Percentiles rank a stretch among this genome's conserved stretches.
These are phyloP conservation scores for Conomelus anceps DNA, from an alignment of 2,888 invertebrate genomes.

Conservation along the genomic window DNA sequence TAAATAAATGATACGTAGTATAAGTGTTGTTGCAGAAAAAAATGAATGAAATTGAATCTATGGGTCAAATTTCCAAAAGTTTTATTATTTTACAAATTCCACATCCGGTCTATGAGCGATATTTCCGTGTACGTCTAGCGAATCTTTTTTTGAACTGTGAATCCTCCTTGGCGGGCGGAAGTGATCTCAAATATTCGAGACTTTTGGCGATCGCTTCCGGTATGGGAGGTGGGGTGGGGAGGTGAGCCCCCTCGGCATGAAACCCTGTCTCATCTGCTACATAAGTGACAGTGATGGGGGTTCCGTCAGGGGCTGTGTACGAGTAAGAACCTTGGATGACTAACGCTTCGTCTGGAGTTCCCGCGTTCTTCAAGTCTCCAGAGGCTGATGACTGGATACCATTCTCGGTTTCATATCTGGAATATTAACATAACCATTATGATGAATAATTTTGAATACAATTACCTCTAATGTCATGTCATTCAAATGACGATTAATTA, in stretches of 20 bases:
- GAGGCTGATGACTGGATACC: slow-evolving; percentile 44
- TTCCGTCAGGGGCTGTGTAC: slow-evolving; percentile 61
- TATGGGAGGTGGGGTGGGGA: slow-evolving; percentile 42
- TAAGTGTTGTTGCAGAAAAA: no score
- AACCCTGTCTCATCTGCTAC: slow-evolving; percentile 63
- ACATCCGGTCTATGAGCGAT: neutral
- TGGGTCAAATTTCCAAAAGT: neutral
- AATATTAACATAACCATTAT: neutral
- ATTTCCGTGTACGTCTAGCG: neutral
- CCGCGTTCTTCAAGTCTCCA: slow-evolving; percentile 50
- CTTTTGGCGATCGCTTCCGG: slow-evolving; percentile 42
- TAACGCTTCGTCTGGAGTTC: slow-evolving; percentile 44
- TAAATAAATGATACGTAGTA: no score
- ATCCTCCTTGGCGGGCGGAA: slow-evolving; percentile 48
- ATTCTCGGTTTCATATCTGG: slow-evolving; percentile 45
- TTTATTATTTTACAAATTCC: neutral
- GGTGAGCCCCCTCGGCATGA: slow-evolving; percentile 51
- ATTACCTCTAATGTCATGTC: no score
- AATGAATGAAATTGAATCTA: no score
- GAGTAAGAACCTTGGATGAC: slow-evolving; percentile 65
- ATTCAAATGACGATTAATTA: no score
- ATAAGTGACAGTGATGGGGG: slow-evolving; percentile 50
- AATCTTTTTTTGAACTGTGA: neutral
- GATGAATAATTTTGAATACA: neutral
- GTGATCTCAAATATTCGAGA: slow-evolving; percentile 46